Evolutionary conservation across 1,140 invertebrate genomes (phyloP), one percentile per base, ranked within the genome.

Genomic region (Ips nitidus): DNA sequence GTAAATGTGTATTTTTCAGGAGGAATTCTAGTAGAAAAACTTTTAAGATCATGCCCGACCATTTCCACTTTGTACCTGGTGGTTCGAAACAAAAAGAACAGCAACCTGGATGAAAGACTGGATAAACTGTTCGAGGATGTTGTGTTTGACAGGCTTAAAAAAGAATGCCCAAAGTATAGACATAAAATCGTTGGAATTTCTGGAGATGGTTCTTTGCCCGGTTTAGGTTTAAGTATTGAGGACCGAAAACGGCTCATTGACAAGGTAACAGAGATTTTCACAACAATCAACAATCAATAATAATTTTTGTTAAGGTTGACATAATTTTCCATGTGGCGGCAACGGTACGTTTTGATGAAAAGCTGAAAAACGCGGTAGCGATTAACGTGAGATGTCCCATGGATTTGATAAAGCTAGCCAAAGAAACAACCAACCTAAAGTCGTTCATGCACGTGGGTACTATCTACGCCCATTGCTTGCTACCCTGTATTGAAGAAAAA

Each of bases 291-390:
- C n/a, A 6, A 50, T 8, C 7, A 50, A 3, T 62, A 41, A 2
- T 58, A 2, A 0, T 56, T 56, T 56, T 37, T 56, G 76, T 80
- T 39, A 72, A 85, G 84, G 80, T 86, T 1, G 84, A 88, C 52
- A 85, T 97, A 67, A 91, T 98, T 3, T 92, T 97, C 78, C 94
- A 98, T 77, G 91, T 89, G 36, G 95, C 94, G 0, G 93, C 93
- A 1, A 94, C 93, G 1, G 86, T 95, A 1, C 89, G 91, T 52
- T 95, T 97, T 77, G 90, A 95, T 79, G 94, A 96, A 81, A 89
- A 90, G 70, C 80, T 98, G 1, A 88, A 88, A 76, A 75, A 82
- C 39, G 83, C 87, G 0, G 82, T 87, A 2, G 84, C 82, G 7
- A 87, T 88, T 53, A 89, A 90, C 77, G 82, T 88, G 0, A 75